Evolutionary conservation across 2,888 invertebrate genomes (phyloP).

Genomic region (Hecatera dysodea): DNA sequence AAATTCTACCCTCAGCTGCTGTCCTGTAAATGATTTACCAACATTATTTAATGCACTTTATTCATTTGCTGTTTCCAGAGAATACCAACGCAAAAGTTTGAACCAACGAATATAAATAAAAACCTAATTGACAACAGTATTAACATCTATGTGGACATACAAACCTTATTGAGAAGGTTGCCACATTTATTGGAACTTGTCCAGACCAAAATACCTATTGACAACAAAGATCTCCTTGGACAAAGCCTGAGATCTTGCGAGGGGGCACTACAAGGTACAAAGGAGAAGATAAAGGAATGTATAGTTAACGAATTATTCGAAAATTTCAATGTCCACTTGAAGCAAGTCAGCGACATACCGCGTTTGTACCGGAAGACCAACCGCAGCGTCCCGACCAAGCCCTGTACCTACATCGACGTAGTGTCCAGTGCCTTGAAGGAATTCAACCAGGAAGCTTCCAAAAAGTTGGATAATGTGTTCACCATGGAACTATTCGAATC

Average conservation of each 20-base stretch:
- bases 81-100: constrained; percentile 74
- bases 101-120: constrained; percentile 80
- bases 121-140: constrained; percentile 83
- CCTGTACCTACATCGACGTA: constrained; percentile 94
- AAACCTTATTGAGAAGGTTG: constrained; percentile 76
- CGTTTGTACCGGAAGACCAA: constrained; percentile 98
- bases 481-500: constrained; percentile 79
- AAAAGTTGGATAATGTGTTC: constrained; percentile 80
- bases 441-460: constrained; percentile 89
- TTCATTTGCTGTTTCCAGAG: constrained; percentile 74
- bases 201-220: constrained; percentile 75
- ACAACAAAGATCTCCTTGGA: constrained; percentile 74
- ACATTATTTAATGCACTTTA: not conserved
- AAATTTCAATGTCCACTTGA: constrained; percentile 91
- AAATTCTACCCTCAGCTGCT: too few relatives aligned
- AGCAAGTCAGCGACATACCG: constrained; percentile 98
- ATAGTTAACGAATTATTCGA: constrained; percentile 84
- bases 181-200: constrained; percentile 78
- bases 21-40: not conserved
- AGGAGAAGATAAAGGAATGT: constrained; percentile 80
- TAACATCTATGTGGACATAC: constrained; percentile 81
- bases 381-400: constrained; percentile 95
- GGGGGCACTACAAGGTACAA: constrained; percentile 73
- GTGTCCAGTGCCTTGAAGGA: constrained; percentile 91
- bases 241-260: constrained; percentile 80